Base-by-base conservation (phyloP, 2,888 invertebrate species). In the Philaethria dido region DNA sequence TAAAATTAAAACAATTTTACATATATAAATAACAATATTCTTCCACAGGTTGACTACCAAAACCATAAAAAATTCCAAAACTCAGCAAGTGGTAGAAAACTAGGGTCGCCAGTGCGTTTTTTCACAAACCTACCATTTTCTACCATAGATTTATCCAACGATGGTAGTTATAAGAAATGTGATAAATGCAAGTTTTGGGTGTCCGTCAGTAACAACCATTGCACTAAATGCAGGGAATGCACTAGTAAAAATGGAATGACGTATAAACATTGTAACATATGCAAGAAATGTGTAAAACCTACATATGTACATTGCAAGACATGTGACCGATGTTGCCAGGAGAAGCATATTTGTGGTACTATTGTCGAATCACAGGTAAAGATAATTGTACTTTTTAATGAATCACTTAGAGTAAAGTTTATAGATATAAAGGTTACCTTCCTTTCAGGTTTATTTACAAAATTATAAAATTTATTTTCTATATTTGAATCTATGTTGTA, bases 41-140 rank as follows among this genome's bases (percentile, higher is more conserved):
- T 60, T 66, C 80, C 77, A 75, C 95, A 96, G 94, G 95, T 97
- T 0, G 95, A 95, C 77, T 97, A 97, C 83, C 94, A 94, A 62
- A 97, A 97, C 87, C 97, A 97, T 88, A 93, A 94, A 52, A 92
- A 95, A 74, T 97, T 96, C 85, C 93, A 94, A 75, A 94, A 93
- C 72, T 92, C 89, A 59, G 94, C 94, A 22, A 93, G 95, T 22
- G 96, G 94, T 1, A 93, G 95, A 42, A 96, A 96, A 80, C 91
- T 94, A 33, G 97, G 97, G 0, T 98, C 98, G 0, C 97, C 98
- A 0, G 96, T 98, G 0, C 93, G 98, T 14, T 94, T 98, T 74
- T 98, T 97, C 80, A 98, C 98, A 1, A 98, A 98, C 84, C 87
- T 98, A 20, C 93, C 94, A 0, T 83, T 94, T 0, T 77, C 86